Conservation (phyloP, 2,113 vertebrate genomes). For the Myrmecophaga tridactyla region DNA sequence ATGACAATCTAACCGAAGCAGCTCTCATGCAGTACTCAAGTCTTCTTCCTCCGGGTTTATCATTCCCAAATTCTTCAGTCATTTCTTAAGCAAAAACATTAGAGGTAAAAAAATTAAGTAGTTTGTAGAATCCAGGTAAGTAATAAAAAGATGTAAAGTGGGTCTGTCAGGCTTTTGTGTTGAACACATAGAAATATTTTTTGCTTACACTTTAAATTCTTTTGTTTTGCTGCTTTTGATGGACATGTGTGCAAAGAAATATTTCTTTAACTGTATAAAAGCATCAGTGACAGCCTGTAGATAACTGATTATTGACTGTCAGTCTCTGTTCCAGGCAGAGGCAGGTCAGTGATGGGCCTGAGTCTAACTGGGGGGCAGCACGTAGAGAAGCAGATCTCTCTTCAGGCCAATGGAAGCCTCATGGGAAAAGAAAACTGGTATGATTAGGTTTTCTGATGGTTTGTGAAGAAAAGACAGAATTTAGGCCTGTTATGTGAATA, state of each 20-base stretch:
- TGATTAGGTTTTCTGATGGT: not conserved
- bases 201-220: not conserved
- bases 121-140: not conserved
- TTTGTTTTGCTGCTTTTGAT: not conserved
- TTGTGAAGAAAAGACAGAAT: not conserved
- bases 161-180: not conserved
- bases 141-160: not conserved
- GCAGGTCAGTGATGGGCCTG: not conserved
- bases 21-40: not conserved
- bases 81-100: not conserved
- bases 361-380: too few species aligned
- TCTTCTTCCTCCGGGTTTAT: not conserved
- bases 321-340: not conserved
- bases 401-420: too few species aligned
- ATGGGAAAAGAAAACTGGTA: not conserved
- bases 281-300: accelerated
- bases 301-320: not conserved
- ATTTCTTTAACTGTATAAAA: not conserved
- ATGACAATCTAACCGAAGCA: not conserved
- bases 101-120: not conserved
- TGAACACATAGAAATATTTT: not conserved
- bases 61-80: not conserved
- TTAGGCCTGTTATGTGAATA: not conserved
- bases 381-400: too few species aligned
- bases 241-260: not conserved